Base-by-base conservation (phyloP, 1,140 invertebrate species). In the Bombus superbus region DNA sequence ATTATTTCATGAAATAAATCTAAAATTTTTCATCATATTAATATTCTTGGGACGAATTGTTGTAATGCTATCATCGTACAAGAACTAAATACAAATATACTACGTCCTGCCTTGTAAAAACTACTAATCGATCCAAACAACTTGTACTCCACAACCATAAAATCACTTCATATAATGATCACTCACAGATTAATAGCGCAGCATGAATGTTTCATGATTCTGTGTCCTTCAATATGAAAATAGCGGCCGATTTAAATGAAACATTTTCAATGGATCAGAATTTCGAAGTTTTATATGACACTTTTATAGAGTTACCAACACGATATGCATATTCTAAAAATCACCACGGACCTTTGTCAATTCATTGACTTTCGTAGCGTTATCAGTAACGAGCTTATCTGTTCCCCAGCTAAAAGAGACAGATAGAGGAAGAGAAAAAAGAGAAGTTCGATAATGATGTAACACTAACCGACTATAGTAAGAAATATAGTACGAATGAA, bases 281-380 rank as follows among this genome's bases (percentile, higher is more conserved):
- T 74, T 62, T 76, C 44, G 42, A n/a, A 82, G 44, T 62, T 77
- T 83, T 42, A 57, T 53, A 53, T 35, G 25, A 40, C 62, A 22
- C n/a, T 38, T 76, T 42, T 13, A 32, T 10, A 10, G 38, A 83
- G 42, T 76, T 68, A 35, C 59, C 10, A 6, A 22, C 72, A 0
- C 32, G 22, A 11, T 59, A 78, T 78, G 38, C 62, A 80, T 80
- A 64, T 80, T 80, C 68, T 32, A 72, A 80, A 71, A 72, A 85
- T 57, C 66, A 72, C 47, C 74, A 40, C n/a, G n/a, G 3, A n/a
- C 42, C 42, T 53, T 73, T 47, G 69, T 81, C 75, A 66, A 81
- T 85, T 66, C 83, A 81, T 74, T 66, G 57, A 68, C 71, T 74
- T 81, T 74, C 62, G 59, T 68, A 68, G 44, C 42, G 59, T 81